Base-by-base conservation (phyloP, 2,797 vertebrate species). In the Lagorchestes hirsutus region DNA sequence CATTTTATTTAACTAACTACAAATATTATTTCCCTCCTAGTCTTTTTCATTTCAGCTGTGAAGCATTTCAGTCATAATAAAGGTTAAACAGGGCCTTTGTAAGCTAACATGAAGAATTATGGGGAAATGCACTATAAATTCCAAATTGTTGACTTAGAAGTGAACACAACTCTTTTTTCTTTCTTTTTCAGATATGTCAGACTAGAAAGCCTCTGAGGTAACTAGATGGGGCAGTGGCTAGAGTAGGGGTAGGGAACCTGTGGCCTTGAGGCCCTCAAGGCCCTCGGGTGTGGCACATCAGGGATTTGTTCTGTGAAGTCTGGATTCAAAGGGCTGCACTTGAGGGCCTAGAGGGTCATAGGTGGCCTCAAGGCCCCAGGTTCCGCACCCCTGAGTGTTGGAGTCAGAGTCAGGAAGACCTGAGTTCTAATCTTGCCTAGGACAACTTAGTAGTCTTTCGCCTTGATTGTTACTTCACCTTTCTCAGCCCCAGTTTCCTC, bases 31-130 rank as follows among this genome's bases (percentile, higher is more conserved):
- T 94, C 87, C 92, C 31, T 94, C 87, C 92, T 40, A 91, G 27
- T 62, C 58, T 87, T 91, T 95, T 97, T 96, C 34, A 92, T n/a
- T 54, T 18, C 9, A 95, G 67, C 52, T 87, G 10, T 55, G 56
- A 94, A 50, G 27, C 52, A 31, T 93, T 40, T 92, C 54, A 54
- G 22, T 87, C 24, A 74, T 46, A 62, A 34, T 74, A 93, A 18
- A 34, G 14, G 28, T 91, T 90, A 46, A 95, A 55, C 5, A 54
- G 3, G 14, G 27, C 93, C 50, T 57, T 27, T 93, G 28, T 93
- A 27, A 55, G 90, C 93, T 55, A 92, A 31, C 74, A 13, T 57
- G 92, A n/a, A 92, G 52, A 90, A 74, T 14, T 87, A 96, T 54
- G 67, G 91, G 46, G 59, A 91, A 94, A 90, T 67, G 29, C 59